Base-by-base conservation (phyloP, 2,113 vertebrate genomes). In the Danio rerio region DNA sequence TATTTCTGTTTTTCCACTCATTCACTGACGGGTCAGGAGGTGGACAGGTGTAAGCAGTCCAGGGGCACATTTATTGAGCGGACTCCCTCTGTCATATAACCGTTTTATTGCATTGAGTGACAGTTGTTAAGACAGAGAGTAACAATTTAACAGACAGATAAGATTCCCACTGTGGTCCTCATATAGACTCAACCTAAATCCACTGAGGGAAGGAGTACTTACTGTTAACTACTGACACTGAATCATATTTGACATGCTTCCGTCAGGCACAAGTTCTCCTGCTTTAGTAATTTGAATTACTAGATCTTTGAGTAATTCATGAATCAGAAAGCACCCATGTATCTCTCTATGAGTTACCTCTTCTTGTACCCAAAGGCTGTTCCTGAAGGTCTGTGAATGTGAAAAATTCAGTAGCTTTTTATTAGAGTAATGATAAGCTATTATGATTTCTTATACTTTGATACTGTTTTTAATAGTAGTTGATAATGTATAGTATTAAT, bases 71-170 rank as follows among this genome's bases (percentile, higher is more conserved):
- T 66, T 56, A 53, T 56, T 74, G 45, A 50, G 31, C 18, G 47
- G 10, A 69, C 66, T 65, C 15, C 66, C 43, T 69, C 66, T 47
- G 43, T 16, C 45, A 20, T 72, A 21, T 12, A 15, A 55, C 13
- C 56, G 71, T 42, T 74, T 78, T 53, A 53, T 4, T 53, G 49
- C 71, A 61, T 40, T 77, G 50, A 50, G 42, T 79, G 68, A 58
- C 53, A 42, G 9, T 13, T 82, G 74, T 78, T 49, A 4, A 78
- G 56, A 78, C 47, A 77, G 53, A 75, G 62, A 50, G 55, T 76
- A 81, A 71, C 61, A 75, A 20, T 72, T 74, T 70, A 43, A 68
- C 63, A 61, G 73, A n/a, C 62, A 55, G 56, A 78, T 81, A 77
- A 58, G 42, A 78, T 78, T 9, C 62, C 74, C 43, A 77, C 10